phyloP scores from a whole-genome alignment of 2,797 vertebrate species.

The Adelosebastes latens region DNA sequence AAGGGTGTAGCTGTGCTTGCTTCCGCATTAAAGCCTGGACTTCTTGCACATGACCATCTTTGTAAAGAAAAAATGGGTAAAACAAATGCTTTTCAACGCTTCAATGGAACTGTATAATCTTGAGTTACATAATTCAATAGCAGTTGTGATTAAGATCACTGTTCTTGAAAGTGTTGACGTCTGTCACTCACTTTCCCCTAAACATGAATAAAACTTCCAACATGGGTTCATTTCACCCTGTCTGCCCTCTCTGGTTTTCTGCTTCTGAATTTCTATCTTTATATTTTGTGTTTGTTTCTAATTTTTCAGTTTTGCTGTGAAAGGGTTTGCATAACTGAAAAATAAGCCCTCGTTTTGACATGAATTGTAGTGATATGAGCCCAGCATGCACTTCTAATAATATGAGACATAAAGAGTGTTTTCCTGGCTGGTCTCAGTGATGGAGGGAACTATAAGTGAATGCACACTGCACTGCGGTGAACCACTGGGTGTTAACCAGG shows the following conservation, averaged over 20 bases:
- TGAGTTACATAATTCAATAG: conserved; percentile 43
- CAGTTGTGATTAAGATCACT: conserved; percentile 45
- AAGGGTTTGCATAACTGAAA: neutral
- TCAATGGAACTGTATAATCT: conserved; percentile 47
- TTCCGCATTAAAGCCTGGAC: conserved; percentile 40
- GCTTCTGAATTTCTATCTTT: neutral
- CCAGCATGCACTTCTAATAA: neutral
- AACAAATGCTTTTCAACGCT: conserved; percentile 49
- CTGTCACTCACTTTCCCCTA: conserved; percentile 32
- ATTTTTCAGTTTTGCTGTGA: neutral
- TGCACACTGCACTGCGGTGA: conserved; percentile 66
- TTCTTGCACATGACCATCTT: conserved; percentile 47
- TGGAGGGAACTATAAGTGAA: conserved; percentile 29
- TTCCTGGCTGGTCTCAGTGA: conserved; percentile 24
- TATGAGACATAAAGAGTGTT: neutral
- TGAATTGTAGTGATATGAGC: neutral
- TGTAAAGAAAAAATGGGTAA: conserved; percentile 35
- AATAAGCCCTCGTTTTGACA: neutral
- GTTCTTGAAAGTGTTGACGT: conserved; percentile 42
- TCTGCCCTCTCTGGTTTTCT: neutral
- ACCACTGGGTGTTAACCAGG: conserved; percentile 63
- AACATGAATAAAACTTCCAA: conserved; percentile 62
- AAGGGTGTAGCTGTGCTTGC: conserved; percentile 48
- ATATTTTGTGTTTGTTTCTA: neutral
- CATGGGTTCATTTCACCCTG: conserved; percentile 6